Evolutionary conservation across 2,113 vertebrate genomes (phyloP), one percentile per base, ranked within the genome.

Genomic region (Anolis carolinensis): DNA sequence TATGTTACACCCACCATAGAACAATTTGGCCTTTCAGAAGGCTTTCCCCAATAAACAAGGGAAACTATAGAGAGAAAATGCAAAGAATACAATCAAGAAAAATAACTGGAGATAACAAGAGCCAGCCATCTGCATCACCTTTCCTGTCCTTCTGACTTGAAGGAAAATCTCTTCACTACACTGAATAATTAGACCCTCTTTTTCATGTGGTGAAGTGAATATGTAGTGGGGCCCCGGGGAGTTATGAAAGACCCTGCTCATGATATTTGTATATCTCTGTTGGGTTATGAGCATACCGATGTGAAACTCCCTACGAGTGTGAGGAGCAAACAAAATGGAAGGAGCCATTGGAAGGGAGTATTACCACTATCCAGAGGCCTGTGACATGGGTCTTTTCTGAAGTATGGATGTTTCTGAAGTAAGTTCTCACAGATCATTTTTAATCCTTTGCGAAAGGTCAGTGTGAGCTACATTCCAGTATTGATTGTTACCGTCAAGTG

Each of bases 401-500:
- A 21, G 82, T 70, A 59, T 88, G 62, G 0, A 0, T 86, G 4
- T 80, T 77, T 71, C 90, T 76, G 79, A 25, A 21, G 82, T 70
- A 50, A 79, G n/a, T 76, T 52, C 50, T 89, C 39, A 73, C 30
- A 92, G 79, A 81, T 92, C 80, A 65, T 89, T 86, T 85, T 93
- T 92, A 79, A 73, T 72, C 68, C 27, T n/a, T 82, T 90, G 81
- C 32, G 85, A 91, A 91, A 81, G 85, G 71, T 44, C 55, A 83
- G 39, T 84, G 88, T 67, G 67, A 84, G 71, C 68, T 55, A 23
- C 89, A 83, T 88, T 76, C 63, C 89, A 77, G 44, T 63, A 91
- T 86, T 73, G 89, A 92, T 90, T 95, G 91, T 92, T 90, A 92
- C 88, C 88, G 90, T 80, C 83, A 79, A 36, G 78, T 27, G 10